Percentiles rank a stretch among this genome's conserved stretches.
These are phyloP conservation scores for Tromatobia lineatoria DNA, from an alignment of 2,888 invertebrate species.

Conservation along the genomic window DNA sequence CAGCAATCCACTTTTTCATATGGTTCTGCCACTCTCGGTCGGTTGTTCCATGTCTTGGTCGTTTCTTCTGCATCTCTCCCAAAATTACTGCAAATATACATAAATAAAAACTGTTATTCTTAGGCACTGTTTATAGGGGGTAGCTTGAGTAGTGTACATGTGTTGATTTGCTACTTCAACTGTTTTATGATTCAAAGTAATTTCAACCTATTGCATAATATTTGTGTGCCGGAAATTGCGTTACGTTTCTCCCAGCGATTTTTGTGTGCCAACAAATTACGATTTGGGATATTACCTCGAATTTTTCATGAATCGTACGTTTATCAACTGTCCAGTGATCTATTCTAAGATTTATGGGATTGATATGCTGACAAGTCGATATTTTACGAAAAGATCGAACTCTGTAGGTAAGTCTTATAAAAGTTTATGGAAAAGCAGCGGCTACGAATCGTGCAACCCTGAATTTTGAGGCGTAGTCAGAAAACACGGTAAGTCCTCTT, in stretches of 20 bases:
- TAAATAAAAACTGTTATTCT: constrained; percentile 1
- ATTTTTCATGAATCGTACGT: constrained; percentile 1
- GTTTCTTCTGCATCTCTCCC: constrained; percentile 1
- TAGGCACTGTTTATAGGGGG: background rate
- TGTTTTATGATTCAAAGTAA: constrained; percentile 1
- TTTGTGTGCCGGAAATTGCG: constrained; percentile 1
- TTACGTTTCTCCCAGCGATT: background rate
- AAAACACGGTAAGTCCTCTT: constrained; percentile 1
- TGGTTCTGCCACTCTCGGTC: constrained; percentile 1
- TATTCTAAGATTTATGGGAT: background rate
- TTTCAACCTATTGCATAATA: constrained; percentile 1
- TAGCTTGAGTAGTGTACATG: constrained; percentile 1
- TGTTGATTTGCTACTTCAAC: constrained; percentile 1
- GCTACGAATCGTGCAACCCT: constrained; percentile 1
- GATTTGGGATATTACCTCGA: constrained; percentile 1
- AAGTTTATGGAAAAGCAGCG: background rate
- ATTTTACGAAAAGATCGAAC: background rate
- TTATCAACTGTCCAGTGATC: constrained; percentile 1
- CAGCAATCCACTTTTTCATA: constrained; percentile 1
- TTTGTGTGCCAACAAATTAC: constrained; percentile 1
- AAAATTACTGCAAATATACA: constrained; percentile 1
- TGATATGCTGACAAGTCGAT: background rate
- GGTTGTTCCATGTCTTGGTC: background rate
- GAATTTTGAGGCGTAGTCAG: background rate
- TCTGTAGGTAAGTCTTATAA: constrained; percentile 1